Evolutionary conservation across 2,113 vertebrate species (phyloP).

Genomic region (Merops nubicus): DNA sequence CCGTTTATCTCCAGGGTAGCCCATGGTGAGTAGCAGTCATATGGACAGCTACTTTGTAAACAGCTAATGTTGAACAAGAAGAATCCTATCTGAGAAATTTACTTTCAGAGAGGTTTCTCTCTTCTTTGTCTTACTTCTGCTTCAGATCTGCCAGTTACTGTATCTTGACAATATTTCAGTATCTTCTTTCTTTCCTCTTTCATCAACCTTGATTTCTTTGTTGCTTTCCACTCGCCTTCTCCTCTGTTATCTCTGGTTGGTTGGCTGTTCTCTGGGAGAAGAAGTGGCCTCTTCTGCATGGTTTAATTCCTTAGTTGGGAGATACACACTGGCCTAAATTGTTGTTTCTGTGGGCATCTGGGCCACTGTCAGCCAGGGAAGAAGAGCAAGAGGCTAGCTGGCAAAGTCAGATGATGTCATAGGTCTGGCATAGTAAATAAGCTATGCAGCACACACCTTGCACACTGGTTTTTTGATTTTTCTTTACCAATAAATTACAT

Average conservation of each 20-base stretch:
- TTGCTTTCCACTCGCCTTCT: background rate
- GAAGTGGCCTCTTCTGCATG: background rate
- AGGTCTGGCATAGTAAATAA: background rate
- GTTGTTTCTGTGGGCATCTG: background rate
- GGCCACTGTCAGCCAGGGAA: background rate
- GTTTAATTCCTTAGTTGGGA: background rate
- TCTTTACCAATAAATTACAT: background rate
- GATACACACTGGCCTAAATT: background rate
- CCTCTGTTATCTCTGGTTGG: background rate
- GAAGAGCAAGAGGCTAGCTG: background rate
- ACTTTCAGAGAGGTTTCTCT: background rate
- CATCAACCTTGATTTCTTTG: background rate
- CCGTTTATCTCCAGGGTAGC: background rate
- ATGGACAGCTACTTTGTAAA: background rate
- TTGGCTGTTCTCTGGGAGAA: background rate
- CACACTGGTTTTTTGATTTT: background rate
- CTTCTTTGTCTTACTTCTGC: background rate
- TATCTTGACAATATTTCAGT: background rate
- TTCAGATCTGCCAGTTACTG: background rate
- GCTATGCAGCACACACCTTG: background rate
- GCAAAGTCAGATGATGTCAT: background rate
- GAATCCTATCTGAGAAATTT: background rate
- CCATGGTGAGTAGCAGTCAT: background rate
- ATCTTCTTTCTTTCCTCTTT: background rate
- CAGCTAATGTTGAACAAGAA: background rate